These are phyloP conservation scores for Eciton burchellii DNA, from an alignment of 1,140 invertebrate species.

Conservation along the genomic window DNA sequence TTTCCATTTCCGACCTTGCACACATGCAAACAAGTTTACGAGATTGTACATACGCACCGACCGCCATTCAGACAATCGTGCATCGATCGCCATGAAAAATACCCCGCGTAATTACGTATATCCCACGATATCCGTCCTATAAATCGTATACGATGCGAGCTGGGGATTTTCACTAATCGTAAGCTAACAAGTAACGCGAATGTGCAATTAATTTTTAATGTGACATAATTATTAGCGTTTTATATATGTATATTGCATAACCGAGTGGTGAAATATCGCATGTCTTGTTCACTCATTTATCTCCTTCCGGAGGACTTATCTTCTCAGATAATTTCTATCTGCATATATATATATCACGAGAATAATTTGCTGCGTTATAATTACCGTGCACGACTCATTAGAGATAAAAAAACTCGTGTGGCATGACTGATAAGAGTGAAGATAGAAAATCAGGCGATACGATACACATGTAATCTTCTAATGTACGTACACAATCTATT, in stretches of 20 bases:
- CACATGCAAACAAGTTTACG: not conserved
- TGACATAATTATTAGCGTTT: not conserved
- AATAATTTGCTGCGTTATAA: slow-evolving; percentile 32
- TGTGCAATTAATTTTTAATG: too few relatives aligned
- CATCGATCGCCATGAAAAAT: not conserved
- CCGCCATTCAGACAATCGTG: not conserved
- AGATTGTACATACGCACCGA: too few relatives aligned
- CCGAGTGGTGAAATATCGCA: too few relatives aligned
- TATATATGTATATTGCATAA: not conserved
- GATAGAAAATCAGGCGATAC: not conserved
- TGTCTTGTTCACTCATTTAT: not conserved
- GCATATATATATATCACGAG: not conserved
- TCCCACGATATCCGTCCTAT: too few relatives aligned
- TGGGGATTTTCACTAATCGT: not conserved
- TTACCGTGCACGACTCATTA: slow-evolving; percentile 5
- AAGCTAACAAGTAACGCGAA: not conserved
- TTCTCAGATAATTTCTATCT: not conserved
- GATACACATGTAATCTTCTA: slow-evolving; percentile 7
- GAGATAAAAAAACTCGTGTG: slow-evolving; percentile 21
- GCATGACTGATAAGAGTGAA: not conserved
- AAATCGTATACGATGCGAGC: not conserved
- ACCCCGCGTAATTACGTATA: not conserved
- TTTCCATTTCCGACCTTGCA: not conserved
- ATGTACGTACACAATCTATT: not conserved
- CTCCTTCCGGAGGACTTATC: too few relatives aligned